A percentile compares a stretch with the other conserved stretches of the same genome.
Evolutionary conservation across 2,888 invertebrate species (phyloP).

Genomic region (Apamea sordens): DNA sequence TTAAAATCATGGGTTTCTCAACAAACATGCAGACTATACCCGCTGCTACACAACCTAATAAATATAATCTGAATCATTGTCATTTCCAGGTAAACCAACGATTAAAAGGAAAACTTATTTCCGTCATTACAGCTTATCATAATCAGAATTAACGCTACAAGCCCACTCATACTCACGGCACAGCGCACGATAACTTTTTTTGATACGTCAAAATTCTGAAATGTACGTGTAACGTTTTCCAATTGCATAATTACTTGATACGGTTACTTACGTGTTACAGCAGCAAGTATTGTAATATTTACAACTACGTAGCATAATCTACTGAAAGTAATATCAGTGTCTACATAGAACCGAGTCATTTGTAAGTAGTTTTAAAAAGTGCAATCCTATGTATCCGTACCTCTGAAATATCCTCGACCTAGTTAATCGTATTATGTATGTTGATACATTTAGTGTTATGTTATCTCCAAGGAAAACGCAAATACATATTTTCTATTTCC

Average conservation of each 20-base stretch:
- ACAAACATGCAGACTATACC: background rate
- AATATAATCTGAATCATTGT: background rate
- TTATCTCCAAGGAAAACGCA: slow-evolving; percentile 44
- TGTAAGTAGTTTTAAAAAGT: background rate
- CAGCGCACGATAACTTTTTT: slow-evolving; percentile 15
- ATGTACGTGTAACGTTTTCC: slow-evolving; percentile 14
- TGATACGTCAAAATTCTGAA: slow-evolving; percentile 30
- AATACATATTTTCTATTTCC: slow-evolving; percentile 25
- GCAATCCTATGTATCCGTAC: slow-evolving; percentile 5
- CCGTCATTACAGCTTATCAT: slow-evolving; percentile 20
- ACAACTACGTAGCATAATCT: slow-evolving; percentile 8
- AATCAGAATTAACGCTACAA: slow-evolving; percentile 25
- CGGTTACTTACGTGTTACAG: slow-evolving; percentile 21
- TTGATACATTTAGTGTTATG: slow-evolving; percentile 17
- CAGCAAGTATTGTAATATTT: slow-evolving; percentile 21
- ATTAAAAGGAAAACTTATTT: slow-evolving; percentile 7
- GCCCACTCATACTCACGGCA: background rate
- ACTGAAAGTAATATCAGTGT: background rate
- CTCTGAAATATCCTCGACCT: slow-evolving; percentile 37
- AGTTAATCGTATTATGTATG: slow-evolving; percentile 6
- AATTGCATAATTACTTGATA: slow-evolving; percentile 33
- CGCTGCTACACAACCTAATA: background rate
- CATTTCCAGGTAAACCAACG: slow-evolving; percentile 3
- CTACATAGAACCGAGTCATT: background rate
- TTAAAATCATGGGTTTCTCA: background rate